These are phyloP conservation scores for Bergia puertoricense DNA, from an alignment of 92 coral and sea anemone genomes.

Conservation along the genomic window DNA sequence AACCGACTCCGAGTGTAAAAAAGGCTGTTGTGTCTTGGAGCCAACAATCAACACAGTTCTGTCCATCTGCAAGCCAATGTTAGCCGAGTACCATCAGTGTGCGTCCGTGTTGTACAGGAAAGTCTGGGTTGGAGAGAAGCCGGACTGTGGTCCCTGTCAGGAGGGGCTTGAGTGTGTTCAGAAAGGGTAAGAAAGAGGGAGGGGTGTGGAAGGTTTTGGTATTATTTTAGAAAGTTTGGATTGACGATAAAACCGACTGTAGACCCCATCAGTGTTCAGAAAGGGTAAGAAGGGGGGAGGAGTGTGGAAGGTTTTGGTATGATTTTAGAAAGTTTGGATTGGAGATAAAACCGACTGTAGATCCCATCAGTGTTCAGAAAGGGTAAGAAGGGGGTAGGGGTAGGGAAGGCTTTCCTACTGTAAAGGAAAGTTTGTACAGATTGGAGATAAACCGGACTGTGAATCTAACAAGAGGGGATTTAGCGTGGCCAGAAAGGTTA, in stretches of 20 bases:
- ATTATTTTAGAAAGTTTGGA: conserved; percentile 75
- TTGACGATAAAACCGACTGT: conserved; percentile 73
- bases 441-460: conserved; percentile 91
- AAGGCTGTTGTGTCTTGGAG: conserved; percentile 82
- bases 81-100: conserved; percentile 86
- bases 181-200: conserved; percentile 66
- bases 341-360: conserved; percentile 79
- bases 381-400: conserved; percentile 54
- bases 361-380: conserved; percentile 81
- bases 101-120: conserved; percentile 79
- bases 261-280: conserved; percentile 85
- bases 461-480: conserved; percentile 84
- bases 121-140: conserved; percentile 86
- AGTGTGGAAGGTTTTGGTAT: conserved; percentile 9
- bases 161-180: conserved; percentile 84
- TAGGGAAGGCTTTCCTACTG: conserved; percentile 23
- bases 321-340: conserved; percentile 77
- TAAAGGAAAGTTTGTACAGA: conserved; percentile 74
- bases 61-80: conserved; percentile 73
- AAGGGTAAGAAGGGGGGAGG: conserved; percentile 59
- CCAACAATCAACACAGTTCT: conserved; percentile 74
- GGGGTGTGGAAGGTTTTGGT: conserved; percentile 18
- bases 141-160: conserved; percentile 86
- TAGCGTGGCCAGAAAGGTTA: conserved; percentile 88
- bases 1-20: conserved; percentile 77